Percentiles rank a stretch among this genome's conserved stretches.
Evolutionary conservation across 1,140 invertebrate species (phyloP).

Genomic region (Mamestra configurata): DNA sequence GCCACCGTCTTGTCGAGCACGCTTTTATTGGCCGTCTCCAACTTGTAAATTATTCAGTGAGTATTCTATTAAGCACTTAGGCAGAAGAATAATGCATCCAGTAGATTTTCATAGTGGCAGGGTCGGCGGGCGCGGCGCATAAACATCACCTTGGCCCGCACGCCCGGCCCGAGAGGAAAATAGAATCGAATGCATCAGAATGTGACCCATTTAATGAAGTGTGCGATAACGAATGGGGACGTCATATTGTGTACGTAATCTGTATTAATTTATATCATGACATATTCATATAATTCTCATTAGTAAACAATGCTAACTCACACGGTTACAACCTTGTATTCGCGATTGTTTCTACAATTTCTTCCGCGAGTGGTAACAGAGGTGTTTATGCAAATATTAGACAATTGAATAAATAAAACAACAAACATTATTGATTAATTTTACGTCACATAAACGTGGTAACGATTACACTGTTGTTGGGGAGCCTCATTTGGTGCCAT

Average conservation of each 20-base stretch:
- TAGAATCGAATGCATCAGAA: slow-evolving; percentile 55
- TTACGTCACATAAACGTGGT: slow-evolving; percentile 5
- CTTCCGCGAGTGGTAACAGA: slow-evolving; percentile 1
- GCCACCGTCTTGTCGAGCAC: slow-evolving; percentile 72
- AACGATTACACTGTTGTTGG: slow-evolving; percentile 20
- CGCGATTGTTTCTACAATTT: background rate
- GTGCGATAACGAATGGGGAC: slow-evolving; percentile 32
- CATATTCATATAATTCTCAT: slow-evolving; percentile 25
- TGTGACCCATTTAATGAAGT: slow-evolving; percentile 46
- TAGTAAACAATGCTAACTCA: background rate
- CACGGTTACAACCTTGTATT: background rate
- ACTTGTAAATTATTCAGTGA: slow-evolving; percentile 77
- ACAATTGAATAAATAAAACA: background rate
- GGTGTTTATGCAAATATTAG: background rate
- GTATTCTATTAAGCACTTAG: slow-evolving; percentile 80
- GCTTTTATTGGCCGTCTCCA: slow-evolving; percentile 78
- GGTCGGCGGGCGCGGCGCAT: slow-evolving; percentile 59
- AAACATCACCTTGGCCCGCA: slow-evolving; percentile 69
- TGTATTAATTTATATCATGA: slow-evolving; percentile 18
- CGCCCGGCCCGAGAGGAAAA: slow-evolving; percentile 52
- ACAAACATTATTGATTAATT: slow-evolving; percentile 1
- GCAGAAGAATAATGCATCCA: slow-evolving; percentile 78
- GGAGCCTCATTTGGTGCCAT: slow-evolving; percentile 36
- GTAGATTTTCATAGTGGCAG: slow-evolving; percentile 71
- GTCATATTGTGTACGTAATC: slow-evolving; percentile 18